A percentile compares a stretch with the other conserved stretches of the same genome.
phyloP scores from a whole-genome alignment of 2,888 invertebrate species.

The Andrena haemorrhoa region DNA sequence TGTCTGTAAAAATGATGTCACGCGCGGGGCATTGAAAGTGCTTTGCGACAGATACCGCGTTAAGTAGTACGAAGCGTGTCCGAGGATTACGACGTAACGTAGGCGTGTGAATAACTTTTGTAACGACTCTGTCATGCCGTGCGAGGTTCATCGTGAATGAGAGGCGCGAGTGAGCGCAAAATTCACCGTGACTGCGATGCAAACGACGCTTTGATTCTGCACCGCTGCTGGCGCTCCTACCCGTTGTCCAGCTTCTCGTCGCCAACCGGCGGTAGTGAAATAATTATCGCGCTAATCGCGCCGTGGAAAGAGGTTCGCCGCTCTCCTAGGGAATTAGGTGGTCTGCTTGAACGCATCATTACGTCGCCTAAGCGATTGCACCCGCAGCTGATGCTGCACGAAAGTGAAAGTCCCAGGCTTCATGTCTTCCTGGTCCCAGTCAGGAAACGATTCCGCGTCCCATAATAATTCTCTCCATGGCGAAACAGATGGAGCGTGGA shows the following conservation, averaged over 20 bases:
- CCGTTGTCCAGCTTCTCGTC: neutral
- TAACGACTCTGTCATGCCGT: conserved; percentile 58
- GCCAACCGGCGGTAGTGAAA: neutral
- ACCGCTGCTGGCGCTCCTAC: neutral
- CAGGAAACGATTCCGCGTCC: conserved; percentile 59
- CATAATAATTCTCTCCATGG: conserved; percentile 39
- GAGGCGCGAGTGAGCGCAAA: conserved; percentile 35
- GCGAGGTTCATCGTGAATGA: conserved; percentile 58
- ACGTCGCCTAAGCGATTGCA: conserved; percentile 54
- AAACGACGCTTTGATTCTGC: conserved; percentile 15
- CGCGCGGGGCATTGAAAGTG: neutral
- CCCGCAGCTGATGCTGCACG: conserved; percentile 60
- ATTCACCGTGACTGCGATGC: conserved; percentile 26
- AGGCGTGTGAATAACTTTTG: conserved; percentile 44
- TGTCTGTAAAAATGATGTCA: conserved; percentile 23
- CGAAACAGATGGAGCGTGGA: conserved; percentile 33
- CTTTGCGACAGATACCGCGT: conserved; percentile 23
- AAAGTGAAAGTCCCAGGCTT: conserved; percentile 70
- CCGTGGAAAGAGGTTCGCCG: conserved; percentile 44
- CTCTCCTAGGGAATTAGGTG: conserved; percentile 54
- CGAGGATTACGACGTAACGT: conserved; percentile 37
- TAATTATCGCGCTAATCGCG: conserved; percentile 27
- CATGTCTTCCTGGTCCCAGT: conserved; percentile 61
- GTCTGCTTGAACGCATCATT: conserved; percentile 65
- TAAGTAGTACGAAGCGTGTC: neutral